Conservation (phyloP, 2,797 vertebrate genomes). For the Tauraco hartlaubi region DNA sequence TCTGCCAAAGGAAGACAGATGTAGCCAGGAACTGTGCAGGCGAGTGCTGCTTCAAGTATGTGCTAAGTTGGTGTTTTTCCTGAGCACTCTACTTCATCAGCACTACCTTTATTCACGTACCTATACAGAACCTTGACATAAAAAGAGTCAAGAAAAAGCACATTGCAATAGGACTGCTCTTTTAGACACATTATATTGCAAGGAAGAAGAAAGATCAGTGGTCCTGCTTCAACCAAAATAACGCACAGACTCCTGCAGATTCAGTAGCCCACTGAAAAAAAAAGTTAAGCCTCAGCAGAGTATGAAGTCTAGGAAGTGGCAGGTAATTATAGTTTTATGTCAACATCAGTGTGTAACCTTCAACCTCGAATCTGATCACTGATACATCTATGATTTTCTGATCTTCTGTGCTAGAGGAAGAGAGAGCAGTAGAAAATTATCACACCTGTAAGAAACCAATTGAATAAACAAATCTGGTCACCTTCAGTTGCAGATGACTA, state of each 20-base stretch:
- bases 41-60: neutral
- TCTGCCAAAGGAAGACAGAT: neutral
- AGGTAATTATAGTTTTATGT: neutral
- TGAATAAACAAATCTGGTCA: neutral
- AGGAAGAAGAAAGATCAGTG: neutral
- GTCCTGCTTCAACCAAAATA: neutral
- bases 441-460: neutral
- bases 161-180: neutral
- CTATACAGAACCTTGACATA: neutral
- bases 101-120: neutral
- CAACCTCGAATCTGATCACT: neutral
- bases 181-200: neutral
- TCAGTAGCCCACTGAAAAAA: neutral
- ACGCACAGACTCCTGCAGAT: neutral
- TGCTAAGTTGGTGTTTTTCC: neutral
- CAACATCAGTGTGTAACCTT: neutral
- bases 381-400: neutral
- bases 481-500: neutral
- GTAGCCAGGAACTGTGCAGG: neutral
- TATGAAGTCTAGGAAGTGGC: neutral
- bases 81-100: neutral
- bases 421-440: neutral
- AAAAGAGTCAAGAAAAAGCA: neutral
- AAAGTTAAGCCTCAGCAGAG: neutral
- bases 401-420: neutral